Evolutionary conservation across 2,888 invertebrate species (phyloP).

Genomic region (Cryptosula pallasiana): DNA sequence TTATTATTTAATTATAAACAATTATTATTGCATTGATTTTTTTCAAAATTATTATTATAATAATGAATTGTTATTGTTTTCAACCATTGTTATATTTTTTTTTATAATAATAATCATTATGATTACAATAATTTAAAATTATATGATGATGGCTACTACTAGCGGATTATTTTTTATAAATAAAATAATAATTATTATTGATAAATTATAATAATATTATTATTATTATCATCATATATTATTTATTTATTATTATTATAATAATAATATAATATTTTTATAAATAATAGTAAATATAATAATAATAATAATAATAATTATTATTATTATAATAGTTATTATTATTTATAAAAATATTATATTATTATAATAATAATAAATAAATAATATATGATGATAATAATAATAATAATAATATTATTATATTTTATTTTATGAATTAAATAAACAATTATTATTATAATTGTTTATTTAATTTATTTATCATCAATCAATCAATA

Average conservation of each 20-base stretch:
- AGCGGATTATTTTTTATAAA: too few relatives aligned
- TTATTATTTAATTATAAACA: too few relatives aligned
- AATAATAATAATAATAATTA: background rate
- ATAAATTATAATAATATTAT: too few relatives aligned
- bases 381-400: background rate
- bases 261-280: background rate
- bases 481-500: too few relatives aligned
- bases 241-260: too few relatives aligned
- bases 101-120: too few relatives aligned
- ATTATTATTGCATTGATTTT: too few relatives aligned
- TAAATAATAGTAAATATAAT: background rate
- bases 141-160: too few relatives aligned
- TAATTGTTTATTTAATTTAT: background rate
- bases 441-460: background rate
- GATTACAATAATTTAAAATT: too few relatives aligned
- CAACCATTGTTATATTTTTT: background rate
- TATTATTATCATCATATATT: too few relatives aligned
- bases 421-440: background rate
- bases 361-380: background rate
- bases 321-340: background rate
- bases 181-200: too few relatives aligned
- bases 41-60: background rate
- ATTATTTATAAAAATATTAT: background rate
- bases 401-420: background rate
- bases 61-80: background rate